These are phyloP conservation scores for Daptonema setosum DNA, from an alignment of 2,888 invertebrate species.

Conservation along the genomic window DNA sequence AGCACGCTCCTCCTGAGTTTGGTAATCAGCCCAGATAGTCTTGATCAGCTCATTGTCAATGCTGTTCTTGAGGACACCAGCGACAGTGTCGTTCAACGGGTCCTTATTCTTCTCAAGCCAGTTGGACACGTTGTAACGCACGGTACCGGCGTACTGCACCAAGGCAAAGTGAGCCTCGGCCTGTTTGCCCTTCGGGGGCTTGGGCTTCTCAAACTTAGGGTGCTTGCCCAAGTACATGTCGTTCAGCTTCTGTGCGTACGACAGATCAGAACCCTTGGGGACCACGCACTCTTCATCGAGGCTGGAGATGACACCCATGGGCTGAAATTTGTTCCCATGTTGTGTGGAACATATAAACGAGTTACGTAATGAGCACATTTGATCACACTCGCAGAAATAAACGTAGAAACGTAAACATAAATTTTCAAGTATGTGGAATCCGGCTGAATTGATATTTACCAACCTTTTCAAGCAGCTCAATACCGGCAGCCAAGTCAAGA, in stretches of 20 bases:
- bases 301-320: slow-evolving; percentile 99
- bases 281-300: slow-evolving; percentile 99
- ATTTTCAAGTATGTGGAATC: too few species aligned
- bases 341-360: too few species aligned
- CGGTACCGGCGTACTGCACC: slow-evolving; percentile 92
- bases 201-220: slow-evolving; percentile 78
- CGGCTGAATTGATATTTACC: too few species aligned
- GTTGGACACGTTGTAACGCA: slow-evolving; percentile 87
- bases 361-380: too few species aligned
- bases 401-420: too few species aligned
- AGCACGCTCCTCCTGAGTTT: slow-evolving; percentile 25
- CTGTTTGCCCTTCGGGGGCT: slow-evolving; percentile 36
- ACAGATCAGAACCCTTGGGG: slow-evolving; percentile 93
- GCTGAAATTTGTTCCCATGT: slow-evolving; percentile 42
- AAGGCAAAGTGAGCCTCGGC: slow-evolving; percentile 90
- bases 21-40: slow-evolving; percentile 23
- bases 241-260: slow-evolving; percentile 95
- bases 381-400: too few species aligned
- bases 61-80: slow-evolving; percentile 45
- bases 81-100: slow-evolving; percentile 97
- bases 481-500: slow-evolving; percentile 85
- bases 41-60: slow-evolving; percentile 19
- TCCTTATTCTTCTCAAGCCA: slow-evolving; percentile 99
- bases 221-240: slow-evolving; percentile 98
- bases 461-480: slow-evolving; percentile 77